Percentiles rank a stretch among this genome's conserved stretches.
Evolutionary conservation across 2,888 invertebrate genomes (phyloP).

Genomic region (Lissocephala sabroskyi): DNA sequence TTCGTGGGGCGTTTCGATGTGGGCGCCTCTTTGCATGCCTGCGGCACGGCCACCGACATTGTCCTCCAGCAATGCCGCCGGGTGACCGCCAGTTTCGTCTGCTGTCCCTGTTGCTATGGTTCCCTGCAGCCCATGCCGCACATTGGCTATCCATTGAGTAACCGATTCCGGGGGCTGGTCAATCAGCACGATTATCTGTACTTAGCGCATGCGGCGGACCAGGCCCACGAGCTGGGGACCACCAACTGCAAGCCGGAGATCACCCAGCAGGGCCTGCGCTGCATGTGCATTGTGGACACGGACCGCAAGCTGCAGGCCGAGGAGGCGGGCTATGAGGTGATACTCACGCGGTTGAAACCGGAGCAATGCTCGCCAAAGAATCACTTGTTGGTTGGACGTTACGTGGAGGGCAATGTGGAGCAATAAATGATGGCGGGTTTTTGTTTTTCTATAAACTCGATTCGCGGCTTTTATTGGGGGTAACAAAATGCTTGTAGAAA

Average conservation of each 20-base stretch:
- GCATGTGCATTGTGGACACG: conserved; percentile 91
- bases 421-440: conserved; percentile 8
- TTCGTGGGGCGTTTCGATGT: conserved; percentile 87
- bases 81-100: conserved; percentile 85
- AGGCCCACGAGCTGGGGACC: conserved; percentile 81
- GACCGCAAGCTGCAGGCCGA: conserved; percentile 85
- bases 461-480: conserved; percentile 1
- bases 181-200: conserved; percentile 78
- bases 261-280: conserved; percentile 82
- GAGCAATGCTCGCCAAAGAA: conserved; percentile 93
- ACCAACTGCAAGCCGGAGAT: conserved; percentile 68
- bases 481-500: background rate
- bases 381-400: conserved; percentile 67
- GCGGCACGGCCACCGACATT: conserved; percentile 94
- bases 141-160: conserved; percentile 87
- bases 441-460: conserved; percentile 7
- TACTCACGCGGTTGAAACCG: conserved; percentile 84
- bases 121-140: conserved; percentile 85
- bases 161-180: conserved; percentile 73
- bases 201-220: conserved; percentile 93
- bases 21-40: conserved; percentile 92
- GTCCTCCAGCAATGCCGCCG: conserved; percentile 88
- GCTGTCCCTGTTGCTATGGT: conserved; percentile 97
- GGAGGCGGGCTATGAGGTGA: conserved; percentile 83
- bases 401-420: conserved; percentile 1